Percentiles rank a stretch among this genome's conserved stretches.
Conservation (phyloP, 2,797 vertebrate genomes). For the Emydoidea blandingii region DNA sequence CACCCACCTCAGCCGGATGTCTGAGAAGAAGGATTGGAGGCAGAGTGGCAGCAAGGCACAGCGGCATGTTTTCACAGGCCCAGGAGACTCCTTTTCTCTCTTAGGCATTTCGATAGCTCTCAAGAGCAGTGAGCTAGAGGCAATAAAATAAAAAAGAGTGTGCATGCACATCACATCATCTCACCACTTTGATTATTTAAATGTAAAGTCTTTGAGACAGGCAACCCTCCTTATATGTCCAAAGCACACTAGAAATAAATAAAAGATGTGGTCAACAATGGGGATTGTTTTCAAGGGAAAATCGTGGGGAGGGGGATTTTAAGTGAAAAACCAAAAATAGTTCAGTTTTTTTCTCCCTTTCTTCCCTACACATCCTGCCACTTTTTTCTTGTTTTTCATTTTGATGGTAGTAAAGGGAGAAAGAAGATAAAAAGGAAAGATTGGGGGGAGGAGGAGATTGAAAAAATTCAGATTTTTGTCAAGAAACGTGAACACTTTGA, state of each 20-base stretch:
- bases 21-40: not conserved
- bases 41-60: not conserved
- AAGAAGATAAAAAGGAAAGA: not conserved
- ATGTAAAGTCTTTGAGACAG: not conserved
- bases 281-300: conserved; percentile 12
- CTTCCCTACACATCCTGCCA: not conserved
- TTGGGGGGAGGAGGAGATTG: not conserved
- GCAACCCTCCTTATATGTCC: accelerated
- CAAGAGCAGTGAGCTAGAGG: not conserved
- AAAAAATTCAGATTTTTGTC: not conserved
- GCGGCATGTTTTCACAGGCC: not conserved
- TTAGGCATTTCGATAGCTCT: not conserved
- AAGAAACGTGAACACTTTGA: not conserved
- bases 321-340: not conserved
- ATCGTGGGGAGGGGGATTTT: not conserved
- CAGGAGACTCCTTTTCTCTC: not conserved
- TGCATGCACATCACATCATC: not conserved
- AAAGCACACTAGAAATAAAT: conserved; percentile 10
- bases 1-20: not conserved
- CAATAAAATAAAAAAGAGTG: accelerated
- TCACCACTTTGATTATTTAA: not conserved
- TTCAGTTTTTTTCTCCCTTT: not conserved
- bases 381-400: conserved; percentile 7
- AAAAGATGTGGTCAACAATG: not conserved
- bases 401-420: not conserved